Evolutionary conservation across 2,113 vertebrate genomes (phyloP).

Genomic region (Strix uralensis): DNA sequence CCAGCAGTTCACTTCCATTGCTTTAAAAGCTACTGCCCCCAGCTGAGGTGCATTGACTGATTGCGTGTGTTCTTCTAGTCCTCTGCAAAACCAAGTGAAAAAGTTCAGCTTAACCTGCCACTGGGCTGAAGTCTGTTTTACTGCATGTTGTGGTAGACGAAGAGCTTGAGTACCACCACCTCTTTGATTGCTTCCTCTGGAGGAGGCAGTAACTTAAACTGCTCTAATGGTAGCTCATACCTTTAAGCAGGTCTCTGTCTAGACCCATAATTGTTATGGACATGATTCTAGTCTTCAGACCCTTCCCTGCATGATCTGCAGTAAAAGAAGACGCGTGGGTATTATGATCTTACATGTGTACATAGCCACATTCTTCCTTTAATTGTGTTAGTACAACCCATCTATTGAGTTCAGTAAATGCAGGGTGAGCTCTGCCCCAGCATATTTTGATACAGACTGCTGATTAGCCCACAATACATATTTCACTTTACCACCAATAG

Average conservation of each 20-base stretch:
- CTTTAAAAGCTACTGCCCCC: neutral
- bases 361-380: neutral
- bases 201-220: neutral
- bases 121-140: neutral
- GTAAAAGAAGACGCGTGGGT: neutral
- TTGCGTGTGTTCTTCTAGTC: neutral
- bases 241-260: constrained; percentile 21
- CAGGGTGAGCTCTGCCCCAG: constrained; percentile 28
- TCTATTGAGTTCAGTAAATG: constrained; percentile 1
- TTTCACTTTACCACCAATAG: neutral
- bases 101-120: neutral
- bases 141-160: fast-evolving
- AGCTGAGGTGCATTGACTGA: neutral
- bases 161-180: neutral
- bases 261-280: constrained; percentile 4
- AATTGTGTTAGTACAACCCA: constrained; percentile 15
- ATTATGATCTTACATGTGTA: neutral
- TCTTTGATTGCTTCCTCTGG: neutral
- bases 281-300: constrained; percentile 10
- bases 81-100: neutral
- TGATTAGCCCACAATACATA: constrained; percentile 50
- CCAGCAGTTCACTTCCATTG: neutral
- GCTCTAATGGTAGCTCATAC: neutral
- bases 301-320: neutral
- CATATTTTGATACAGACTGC: neutral